Percentiles rank a stretch among this genome's conserved stretches.
phyloP scores from a whole-genome alignment of 2,888 invertebrate genomes.

The Orthosia gothica region DNA sequence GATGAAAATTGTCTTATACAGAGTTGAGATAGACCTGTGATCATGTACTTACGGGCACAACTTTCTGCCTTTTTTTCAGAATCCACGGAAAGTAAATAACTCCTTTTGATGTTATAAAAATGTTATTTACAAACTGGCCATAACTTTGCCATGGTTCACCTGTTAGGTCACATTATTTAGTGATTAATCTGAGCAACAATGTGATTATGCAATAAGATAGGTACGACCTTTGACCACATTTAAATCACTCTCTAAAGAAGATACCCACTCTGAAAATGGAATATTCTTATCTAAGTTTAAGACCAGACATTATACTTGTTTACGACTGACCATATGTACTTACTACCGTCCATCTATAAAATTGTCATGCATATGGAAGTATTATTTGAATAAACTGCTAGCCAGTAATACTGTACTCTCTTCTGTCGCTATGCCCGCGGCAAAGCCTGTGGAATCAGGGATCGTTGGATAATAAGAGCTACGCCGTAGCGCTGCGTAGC shows the following conservation, averaged over 20 bases:
- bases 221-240: too few relatives aligned
- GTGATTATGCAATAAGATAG: too few relatives aligned
- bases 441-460: too few relatives aligned
- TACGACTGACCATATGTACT: slow-evolving; percentile 35
- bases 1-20: slow-evolving; percentile 30
- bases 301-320: slow-evolving; percentile 30
- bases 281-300: slow-evolving; percentile 6
- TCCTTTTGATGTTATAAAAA: slow-evolving; percentile 8
- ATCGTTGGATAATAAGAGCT: neutral
- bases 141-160: neutral
- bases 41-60: slow-evolving; percentile 1
- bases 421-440: too few relatives aligned
- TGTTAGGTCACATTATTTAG: slow-evolving; percentile 9
- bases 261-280: slow-evolving; percentile 4
- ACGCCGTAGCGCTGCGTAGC: slow-evolving; percentile 15
- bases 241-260: neutral
- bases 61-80: slow-evolving; percentile 8
- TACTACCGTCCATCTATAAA: slow-evolving; percentile 17
- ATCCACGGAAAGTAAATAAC: neutral
- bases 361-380: slow-evolving; percentile 20
- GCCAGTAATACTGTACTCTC: neutral
- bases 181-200: neutral
- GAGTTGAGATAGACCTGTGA: neutral
- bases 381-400: slow-evolving; percentile 13
- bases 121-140: neutral